Evolutionary conservation across 2,888 invertebrate species (phyloP).

Genomic region (Idaea aversata): DNA sequence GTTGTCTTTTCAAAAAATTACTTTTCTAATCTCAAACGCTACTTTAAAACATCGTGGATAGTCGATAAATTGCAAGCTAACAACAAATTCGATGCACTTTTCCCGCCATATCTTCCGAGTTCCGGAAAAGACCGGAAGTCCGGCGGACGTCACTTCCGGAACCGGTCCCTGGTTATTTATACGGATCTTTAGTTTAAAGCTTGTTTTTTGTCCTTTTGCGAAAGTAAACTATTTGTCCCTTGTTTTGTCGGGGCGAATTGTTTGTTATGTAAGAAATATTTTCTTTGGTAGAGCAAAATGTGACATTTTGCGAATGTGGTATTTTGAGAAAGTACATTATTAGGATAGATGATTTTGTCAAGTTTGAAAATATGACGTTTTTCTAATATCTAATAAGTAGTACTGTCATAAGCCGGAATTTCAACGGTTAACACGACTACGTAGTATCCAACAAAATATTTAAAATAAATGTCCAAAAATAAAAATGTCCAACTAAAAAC

Average conservation of each 20-base stretch:
- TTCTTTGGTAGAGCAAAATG: too few relatives aligned
- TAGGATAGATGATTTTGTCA: too few relatives aligned
- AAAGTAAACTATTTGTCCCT: neutral
- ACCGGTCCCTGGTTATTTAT: neutral
- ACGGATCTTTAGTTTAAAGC: neutral
- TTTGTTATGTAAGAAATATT: neutral
- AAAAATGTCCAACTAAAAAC: too few relatives aligned
- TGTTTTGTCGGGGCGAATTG: neutral
- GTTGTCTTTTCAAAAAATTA: neutral
- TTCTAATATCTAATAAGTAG: too few relatives aligned
- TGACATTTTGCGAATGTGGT: too few relatives aligned
- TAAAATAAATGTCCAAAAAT: too few relatives aligned
- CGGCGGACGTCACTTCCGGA: neutral
- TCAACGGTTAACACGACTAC: too few relatives aligned
- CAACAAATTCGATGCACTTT: conserved; percentile 33
- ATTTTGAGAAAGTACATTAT: too few relatives aligned
- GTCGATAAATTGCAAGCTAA: conserved; percentile 8
- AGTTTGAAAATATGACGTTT: too few relatives aligned
- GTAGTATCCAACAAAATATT: too few relatives aligned
- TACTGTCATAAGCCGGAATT: too few relatives aligned
- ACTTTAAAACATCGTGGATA: neutral
- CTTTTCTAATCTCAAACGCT: neutral
- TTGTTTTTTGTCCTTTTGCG: neutral
- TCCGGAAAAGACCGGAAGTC: neutral
- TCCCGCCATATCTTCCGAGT: conserved; percentile 10